Base-by-base conservation (phyloP, 2,888 invertebrate genomes). In the Cosmia trapezina region DNA sequence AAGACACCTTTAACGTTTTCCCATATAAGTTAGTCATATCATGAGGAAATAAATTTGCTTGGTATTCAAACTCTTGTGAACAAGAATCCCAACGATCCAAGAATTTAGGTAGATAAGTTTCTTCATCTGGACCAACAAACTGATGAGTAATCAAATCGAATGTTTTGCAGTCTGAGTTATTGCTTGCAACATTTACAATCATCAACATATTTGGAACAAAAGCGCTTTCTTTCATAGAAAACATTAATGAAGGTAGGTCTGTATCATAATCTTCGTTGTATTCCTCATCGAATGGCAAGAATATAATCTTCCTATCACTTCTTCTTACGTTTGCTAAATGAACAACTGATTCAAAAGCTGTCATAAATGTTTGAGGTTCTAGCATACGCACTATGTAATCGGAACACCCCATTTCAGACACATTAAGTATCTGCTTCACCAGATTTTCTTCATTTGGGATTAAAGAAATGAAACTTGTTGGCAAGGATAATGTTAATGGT, bases 1-100 rank as follows among this genome's bases (percentile, higher is more conserved):
- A 95, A 14, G 97, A 96, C 43, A 97, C 93, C 87, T 91, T 96
- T 8, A 97, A 83, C 1, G 83, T 86, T 90, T 95, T 96, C 0
- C 96, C 96, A 57, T 93, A 77, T 72, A 96, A 89, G 83, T 97
- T 92, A 0, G 83, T 83, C 81, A 96, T 89, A 79, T 96, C 93
- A 82, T 96, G 94, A 8, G 96, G 96, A 89, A 96, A 96, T 49
- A 96, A 85, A 87, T 95, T 90, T 5, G 76, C 86, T 68, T 91
- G 87, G 5, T 85, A 86, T 70, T 88, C 83, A 87, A 96, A 96
- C 11, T 83, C 81, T n/a, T 83, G 54, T 7, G 87, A 88, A 74
- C 93, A 93, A n/a, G 92, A 91, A 87, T 93, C 83, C 96, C 96
- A 96, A 68, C 85, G 88, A 78, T 96, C 95, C 77, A 96, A 87